Percentiles rank a stretch among this genome's conserved stretches.
Evolutionary conservation across 2,797 vertebrate genomes (phyloP).

Genomic region (Parotocinclus haroldoi): DNA sequence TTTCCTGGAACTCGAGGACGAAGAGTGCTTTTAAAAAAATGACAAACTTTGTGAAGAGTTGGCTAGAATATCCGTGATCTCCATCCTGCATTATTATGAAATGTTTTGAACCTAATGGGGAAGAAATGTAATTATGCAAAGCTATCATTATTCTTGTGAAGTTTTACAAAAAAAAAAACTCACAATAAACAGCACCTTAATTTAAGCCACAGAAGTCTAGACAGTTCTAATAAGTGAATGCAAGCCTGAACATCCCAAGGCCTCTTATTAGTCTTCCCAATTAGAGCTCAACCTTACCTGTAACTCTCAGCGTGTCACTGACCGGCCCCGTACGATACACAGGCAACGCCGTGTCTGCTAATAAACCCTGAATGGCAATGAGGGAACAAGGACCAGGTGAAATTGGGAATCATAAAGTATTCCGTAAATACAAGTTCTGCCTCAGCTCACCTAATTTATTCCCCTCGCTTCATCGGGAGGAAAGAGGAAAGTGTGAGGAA

Average conservation of each 20-base stretch:
- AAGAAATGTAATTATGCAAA: neutral
- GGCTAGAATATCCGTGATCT: conserved; percentile 15
- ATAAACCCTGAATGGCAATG: conserved; percentile 61
- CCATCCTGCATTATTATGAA: conserved; percentile 6
- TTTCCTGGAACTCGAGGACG: conserved; percentile 43
- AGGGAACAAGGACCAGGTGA: conserved; percentile 55
- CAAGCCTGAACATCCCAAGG: conserved; percentile 9
- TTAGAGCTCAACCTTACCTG: conserved; percentile 35
- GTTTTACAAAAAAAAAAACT: neutral
- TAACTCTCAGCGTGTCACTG: conserved; percentile 42
- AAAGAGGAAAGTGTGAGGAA: conserved; percentile 57
- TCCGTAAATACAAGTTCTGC: conserved; percentile 62
- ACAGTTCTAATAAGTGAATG: conserved; percentile 25
- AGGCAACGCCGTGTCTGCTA: conserved; percentile 53
- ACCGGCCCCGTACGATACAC: conserved; percentile 33
- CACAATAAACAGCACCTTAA: neutral
- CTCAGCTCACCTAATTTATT: conserved; percentile 70
- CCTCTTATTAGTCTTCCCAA: conserved; percentile 29
- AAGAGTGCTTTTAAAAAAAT: conserved; percentile 16
- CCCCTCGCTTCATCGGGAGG: conserved; percentile 57
- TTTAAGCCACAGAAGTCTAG: neutral
- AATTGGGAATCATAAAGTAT: conserved; percentile 52
- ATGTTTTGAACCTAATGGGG: conserved; percentile 15
- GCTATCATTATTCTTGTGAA: conserved; percentile 5
- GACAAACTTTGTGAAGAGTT: conserved; percentile 23